Percentiles rank a stretch among this genome's conserved stretches.
phyloP scores from a whole-genome alignment of 2,888 invertebrate genomes.

The Torymus aiolomorphi region DNA sequence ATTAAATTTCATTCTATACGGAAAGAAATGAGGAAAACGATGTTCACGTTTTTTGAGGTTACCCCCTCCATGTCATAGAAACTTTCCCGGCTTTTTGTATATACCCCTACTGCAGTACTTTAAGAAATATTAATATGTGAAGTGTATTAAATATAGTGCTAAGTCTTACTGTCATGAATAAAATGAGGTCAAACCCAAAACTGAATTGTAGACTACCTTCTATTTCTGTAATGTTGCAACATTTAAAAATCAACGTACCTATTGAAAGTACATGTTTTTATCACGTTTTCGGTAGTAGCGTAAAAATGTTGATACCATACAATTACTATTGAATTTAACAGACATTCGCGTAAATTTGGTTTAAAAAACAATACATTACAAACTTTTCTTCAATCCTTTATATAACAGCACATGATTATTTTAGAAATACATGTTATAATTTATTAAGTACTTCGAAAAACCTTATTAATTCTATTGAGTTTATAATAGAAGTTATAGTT shows the following conservation, averaged over 20 bases:
- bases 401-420: slow-evolving; percentile 1
- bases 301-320: too few relatives aligned
- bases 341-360: neutral
- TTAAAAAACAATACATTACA: slow-evolving; percentile 3
- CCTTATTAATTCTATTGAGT: slow-evolving; percentile 27
- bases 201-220: slow-evolving; percentile 50
- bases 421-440: slow-evolving; percentile 23
- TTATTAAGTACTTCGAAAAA: slow-evolving; percentile 20
- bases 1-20: slow-evolving; percentile 40
- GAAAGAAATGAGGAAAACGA: slow-evolving; percentile 46
- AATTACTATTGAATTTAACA: neutral
- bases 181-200: slow-evolving; percentile 61
- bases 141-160: slow-evolving; percentile 72
- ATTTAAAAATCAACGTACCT: slow-evolving; percentile 9
- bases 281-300: slow-evolving; percentile 9
- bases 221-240: slow-evolving; percentile 28
- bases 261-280: slow-evolving; percentile 23
- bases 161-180: slow-evolving; percentile 69
- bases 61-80: slow-evolving; percentile 65
- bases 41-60: slow-evolving; percentile 65
- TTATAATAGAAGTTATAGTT: slow-evolving; percentile 43
- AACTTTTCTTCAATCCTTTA: slow-evolving; percentile 16
- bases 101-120: slow-evolving; percentile 70
- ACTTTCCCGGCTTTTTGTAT: slow-evolving; percentile 74
- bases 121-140: slow-evolving; percentile 68